Evolutionary conservation across 2,888 invertebrate genomes (phyloP), one percentile per base, ranked within the genome.

Genomic region (Oscheius sp.): DNA sequence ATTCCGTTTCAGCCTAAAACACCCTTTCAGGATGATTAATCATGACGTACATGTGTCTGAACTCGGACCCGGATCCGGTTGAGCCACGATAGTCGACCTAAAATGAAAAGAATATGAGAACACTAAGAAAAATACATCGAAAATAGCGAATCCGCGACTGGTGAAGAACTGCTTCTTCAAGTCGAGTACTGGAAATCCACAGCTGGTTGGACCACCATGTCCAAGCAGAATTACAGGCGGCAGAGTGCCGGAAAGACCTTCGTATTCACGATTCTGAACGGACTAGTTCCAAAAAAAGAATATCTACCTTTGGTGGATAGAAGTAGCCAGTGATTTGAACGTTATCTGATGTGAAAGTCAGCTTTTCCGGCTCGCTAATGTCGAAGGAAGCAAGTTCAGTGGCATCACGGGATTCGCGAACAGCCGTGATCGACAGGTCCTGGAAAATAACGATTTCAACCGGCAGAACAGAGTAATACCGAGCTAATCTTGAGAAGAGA

Each of bases 181-280:
- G 76, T 88, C 88, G 10, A 90, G 83, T 3, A 77, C 79, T 70
- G 83, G 79, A 32, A 77, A 77, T 11, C 88, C 84, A 11, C 83
- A 78, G 7, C 86, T 82, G 1, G 91, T 90, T 1, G 91, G 91
- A 1, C 91, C 91, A n/a, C 90, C 90, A 82, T 91, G 91, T 37
- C 88, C 90, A 59, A 88, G 84, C 2, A 91, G 88, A 29, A 91
- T 80, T 32, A 90, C 84, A 1, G 90, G 90, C 7, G 90, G 90
- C 1, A 86, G 79, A 0, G 85, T 83, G 53, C 87, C 89, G 3
- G 75, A 63, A 3, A 80, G 81, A 29, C 77, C 90, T 4, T 70
- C 51, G 76, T 81, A 90, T 58, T 89, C 88, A 63, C 89, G 87
- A 80, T 90, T 90, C 78, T 84, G 74, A 59, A 74, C 29, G 42